Evolutionary conservation across 2,797 vertebrate species (phyloP).

Genomic region (Gallinago nigripennis): DNA sequence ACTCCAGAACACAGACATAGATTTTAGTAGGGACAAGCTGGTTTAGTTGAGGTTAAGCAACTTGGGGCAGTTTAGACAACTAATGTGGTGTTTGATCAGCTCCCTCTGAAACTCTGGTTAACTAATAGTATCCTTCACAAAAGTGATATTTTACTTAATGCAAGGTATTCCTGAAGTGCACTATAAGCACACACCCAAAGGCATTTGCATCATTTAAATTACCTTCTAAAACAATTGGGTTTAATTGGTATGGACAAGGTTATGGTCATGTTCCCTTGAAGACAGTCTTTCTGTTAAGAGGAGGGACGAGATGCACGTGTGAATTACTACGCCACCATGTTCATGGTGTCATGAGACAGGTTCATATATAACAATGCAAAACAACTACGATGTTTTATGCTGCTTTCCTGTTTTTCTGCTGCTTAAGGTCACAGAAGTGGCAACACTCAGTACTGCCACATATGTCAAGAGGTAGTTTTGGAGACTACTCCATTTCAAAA

Average conservation of each 20-base stretch:
- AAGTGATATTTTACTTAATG: neutral
- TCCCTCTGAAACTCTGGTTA: neutral
- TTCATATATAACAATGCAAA: neutral
- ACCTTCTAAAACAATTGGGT: neutral
- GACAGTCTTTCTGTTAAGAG: neutral
- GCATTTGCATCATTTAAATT: neutral
- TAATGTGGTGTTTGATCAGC: neutral
- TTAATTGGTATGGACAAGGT: neutral
- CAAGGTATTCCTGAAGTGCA: neutral
- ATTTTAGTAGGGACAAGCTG: neutral
- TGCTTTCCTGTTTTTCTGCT: neutral
- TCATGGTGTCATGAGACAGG: neutral
- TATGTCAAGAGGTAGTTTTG: neutral
- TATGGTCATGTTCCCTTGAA: neutral
- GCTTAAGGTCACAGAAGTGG: neutral
- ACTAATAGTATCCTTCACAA: neutral
- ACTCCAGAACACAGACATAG: neutral
- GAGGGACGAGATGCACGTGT: neutral
- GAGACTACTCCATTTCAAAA: neutral
- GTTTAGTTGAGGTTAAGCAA: neutral
- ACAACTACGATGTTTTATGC: neutral
- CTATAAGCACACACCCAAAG: rapidly evolving
- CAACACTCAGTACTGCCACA: neutral
- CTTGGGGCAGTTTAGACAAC: neutral
- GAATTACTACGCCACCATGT: neutral